phyloP scores from a whole-genome alignment of 2,113 vertebrate species.

The Tilapia sparmanii region DNA sequence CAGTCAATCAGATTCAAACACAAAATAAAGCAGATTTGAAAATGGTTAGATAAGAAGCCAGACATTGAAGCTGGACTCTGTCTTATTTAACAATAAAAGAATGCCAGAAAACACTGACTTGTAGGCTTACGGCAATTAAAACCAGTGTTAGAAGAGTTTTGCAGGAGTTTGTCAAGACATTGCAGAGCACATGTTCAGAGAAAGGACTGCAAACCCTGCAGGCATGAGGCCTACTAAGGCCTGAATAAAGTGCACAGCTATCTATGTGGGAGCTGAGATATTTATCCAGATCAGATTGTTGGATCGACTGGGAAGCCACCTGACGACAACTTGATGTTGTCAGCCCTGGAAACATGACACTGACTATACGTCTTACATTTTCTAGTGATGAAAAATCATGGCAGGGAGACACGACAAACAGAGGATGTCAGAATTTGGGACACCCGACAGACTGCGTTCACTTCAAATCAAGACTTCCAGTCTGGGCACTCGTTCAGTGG shows the following conservation, averaged over 20 bases:
- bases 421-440: constrained; percentile 30
- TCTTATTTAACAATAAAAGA: neutral
- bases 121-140: neutral
- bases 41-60: neutral
- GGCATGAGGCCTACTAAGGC: neutral
- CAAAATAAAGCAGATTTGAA: neutral
- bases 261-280: neutral
- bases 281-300: neutral
- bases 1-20: neutral
- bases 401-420: constrained; percentile 34
- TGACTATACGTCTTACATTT: neutral
- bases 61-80: neutral
- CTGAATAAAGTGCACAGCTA: neutral
- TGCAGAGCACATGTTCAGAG: neutral
- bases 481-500: constrained; percentile 37
- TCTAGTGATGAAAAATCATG: constrained; percentile 18
- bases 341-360: neutral
- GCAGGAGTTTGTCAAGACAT: neutral
- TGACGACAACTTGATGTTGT: neutral
- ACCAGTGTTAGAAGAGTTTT: neutral
- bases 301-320: neutral
- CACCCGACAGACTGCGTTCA: constrained; percentile 59
- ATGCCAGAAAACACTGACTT: neutral
- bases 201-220: neutral
- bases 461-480: constrained; percentile 50